phyloP scores from a whole-genome alignment of 2,113 vertebrate genomes.

The Brachypodius melanocephalos region DNA sequence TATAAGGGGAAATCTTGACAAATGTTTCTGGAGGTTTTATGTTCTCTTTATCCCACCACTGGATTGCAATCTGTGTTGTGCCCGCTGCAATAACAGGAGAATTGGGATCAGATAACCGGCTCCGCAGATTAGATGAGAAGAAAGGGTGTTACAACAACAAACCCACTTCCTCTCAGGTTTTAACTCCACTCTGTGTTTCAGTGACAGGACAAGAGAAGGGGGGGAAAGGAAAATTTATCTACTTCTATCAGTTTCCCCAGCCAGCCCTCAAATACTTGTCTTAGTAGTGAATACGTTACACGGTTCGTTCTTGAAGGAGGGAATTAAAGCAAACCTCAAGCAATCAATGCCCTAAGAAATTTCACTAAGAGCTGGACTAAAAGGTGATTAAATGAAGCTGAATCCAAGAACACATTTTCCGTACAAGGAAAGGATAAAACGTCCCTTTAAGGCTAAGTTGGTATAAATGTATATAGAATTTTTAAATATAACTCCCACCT shows the following conservation, averaged over 20 bases:
- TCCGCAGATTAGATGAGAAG: conserved; percentile 1
- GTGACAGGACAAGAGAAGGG: neutral
- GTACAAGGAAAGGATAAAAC: neutral
- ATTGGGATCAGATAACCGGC: neutral
- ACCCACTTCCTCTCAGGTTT: neutral
- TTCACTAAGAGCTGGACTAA: neutral
- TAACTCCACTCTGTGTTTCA: neutral
- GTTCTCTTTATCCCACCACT: neutral
- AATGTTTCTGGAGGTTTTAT: conserved; percentile 46
- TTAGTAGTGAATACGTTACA: neutral
- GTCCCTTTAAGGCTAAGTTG: conserved; percentile 4
- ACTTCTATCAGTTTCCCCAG: neutral
- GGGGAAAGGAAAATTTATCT: neutral
- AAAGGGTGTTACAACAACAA: conserved; percentile 5
- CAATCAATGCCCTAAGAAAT: neutral
- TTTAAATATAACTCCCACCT: neutral
- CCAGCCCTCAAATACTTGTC: neutral
- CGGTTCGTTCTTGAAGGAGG: neutral
- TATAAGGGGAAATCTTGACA: neutral
- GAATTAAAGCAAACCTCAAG: neutral
- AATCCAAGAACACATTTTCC: neutral
- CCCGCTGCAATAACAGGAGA: neutral
- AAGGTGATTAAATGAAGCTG: conserved; percentile 1
- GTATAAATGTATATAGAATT: neutral
- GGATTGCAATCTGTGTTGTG: neutral